phyloP scores from a whole-genome alignment of 2,797 vertebrate species.

The Chelon labrosus region DNA sequence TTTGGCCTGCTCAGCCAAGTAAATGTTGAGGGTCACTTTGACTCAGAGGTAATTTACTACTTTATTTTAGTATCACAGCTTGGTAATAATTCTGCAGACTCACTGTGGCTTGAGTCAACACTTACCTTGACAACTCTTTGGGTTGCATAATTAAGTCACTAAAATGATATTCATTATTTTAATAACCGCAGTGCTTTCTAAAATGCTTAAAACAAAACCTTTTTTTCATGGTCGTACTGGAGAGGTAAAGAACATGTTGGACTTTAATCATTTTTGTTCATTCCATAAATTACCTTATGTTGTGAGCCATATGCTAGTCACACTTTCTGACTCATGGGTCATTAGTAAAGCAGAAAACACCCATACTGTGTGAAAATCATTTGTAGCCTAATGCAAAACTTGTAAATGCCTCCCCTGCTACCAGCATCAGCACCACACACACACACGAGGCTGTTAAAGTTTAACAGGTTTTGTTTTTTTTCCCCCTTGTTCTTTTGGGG shows the following conservation, averaged over 20 bases:
- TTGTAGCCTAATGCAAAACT: conserved; percentile 7
- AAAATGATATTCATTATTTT: not conserved
- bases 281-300: not conserved
- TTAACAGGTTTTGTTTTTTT: not conserved
- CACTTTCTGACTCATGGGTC: conserved; percentile 2
- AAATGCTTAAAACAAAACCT: not conserved
- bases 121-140: not conserved
- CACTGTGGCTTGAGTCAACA: not conserved
- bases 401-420: conserved; percentile 24
- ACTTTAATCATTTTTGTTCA: not conserved
- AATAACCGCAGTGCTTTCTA: too few species aligned
- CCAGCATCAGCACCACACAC: conserved; percentile 7
- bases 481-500: conserved; percentile 13
- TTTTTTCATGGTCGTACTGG: not conserved
- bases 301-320: not conserved
- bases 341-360: conserved; percentile 4
- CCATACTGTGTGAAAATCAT: conserved; percentile 12
- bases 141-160: not conserved
- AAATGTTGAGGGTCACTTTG: conserved; percentile 6
- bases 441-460: conserved; percentile 13
- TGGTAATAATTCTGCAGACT: conserved; percentile 5
- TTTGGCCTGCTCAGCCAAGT: not conserved
- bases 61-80: conserved; percentile 4
- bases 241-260: not conserved
- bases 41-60: not conserved